Conservation (phyloP, 1,140 invertebrate genomes). For the Oncopodura yosiiana region DNA sequence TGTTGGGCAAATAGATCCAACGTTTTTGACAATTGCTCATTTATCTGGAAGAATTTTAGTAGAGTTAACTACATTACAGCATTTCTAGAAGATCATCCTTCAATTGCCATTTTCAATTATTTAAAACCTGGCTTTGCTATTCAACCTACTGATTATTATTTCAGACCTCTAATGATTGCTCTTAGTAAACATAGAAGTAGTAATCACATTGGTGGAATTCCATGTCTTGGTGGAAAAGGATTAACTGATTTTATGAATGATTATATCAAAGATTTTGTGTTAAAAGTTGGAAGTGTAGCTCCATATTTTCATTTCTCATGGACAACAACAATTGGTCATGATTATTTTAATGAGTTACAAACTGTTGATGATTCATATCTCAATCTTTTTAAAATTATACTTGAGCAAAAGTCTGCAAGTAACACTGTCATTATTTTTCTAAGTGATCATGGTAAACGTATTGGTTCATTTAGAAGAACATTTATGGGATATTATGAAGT, state of each 20-base stretch:
- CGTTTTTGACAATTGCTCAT: constrained; percentile 40
- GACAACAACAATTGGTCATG: constrained; percentile 30
- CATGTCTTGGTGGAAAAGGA: constrained; percentile 14
- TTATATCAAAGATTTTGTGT: constrained; percentile 17
- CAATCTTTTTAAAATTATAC: constrained; percentile 13
- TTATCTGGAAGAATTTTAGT: constrained; percentile 42
- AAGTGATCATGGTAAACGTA: constrained; percentile 41
- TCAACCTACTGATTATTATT: constrained; percentile 33
- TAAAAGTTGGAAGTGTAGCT: not conserved
- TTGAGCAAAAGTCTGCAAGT: constrained; percentile 7
- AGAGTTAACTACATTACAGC: constrained; percentile 39
- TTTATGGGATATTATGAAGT: constrained; percentile 35
- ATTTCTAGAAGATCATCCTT: constrained; percentile 41
- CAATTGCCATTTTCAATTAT: constrained; percentile 41
- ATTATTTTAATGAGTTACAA: constrained; percentile 30
- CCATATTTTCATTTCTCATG: constrained; percentile 32
- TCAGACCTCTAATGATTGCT: constrained; percentile 26
- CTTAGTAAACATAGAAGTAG: constrained; percentile 8
- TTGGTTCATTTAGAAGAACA: constrained; percentile 31
- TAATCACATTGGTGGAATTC: not conserved
- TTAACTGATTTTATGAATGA: constrained; percentile 24
- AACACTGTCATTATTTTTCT: constrained; percentile 33
- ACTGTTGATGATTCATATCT: constrained; percentile 17
- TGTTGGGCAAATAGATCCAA: constrained; percentile 17
- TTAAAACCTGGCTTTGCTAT: constrained; percentile 29